Conservation (phyloP, 2,113 vertebrate genomes). For the Phodopus roborovskii region DNA sequence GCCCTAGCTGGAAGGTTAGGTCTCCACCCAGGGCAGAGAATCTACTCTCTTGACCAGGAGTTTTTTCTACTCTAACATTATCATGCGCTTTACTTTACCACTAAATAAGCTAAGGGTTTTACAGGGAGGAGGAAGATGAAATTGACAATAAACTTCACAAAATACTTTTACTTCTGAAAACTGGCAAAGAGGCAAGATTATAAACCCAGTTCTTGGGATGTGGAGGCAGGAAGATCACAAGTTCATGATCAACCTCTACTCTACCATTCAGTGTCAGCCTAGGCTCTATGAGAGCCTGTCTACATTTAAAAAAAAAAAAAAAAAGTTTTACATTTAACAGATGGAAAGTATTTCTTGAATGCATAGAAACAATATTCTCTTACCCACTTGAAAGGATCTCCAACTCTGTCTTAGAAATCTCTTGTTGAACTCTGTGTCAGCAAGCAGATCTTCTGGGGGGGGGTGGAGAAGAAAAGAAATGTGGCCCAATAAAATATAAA, state of each 20-base stretch:
- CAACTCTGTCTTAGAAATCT: neutral
- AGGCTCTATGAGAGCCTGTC: neutral
- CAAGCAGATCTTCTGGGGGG: neutral
- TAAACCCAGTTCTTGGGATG: neutral
- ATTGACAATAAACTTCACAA: neutral
- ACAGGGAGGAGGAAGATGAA: neutral
- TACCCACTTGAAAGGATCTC: neutral
- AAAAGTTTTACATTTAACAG: neutral
- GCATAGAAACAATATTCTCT: conserved; percentile 7
- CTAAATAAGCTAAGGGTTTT: neutral
- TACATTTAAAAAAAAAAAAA: neutral
- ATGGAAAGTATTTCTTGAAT: neutral
- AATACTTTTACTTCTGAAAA: neutral
- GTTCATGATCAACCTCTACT: neutral
- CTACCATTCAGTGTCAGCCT: neutral
- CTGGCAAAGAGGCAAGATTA: neutral
- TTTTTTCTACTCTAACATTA: neutral
- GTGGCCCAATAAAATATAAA: conserved; percentile 66
- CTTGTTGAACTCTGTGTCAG: neutral
- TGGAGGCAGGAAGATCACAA: neutral
- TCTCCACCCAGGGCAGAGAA: neutral
- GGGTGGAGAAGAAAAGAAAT: neutral
- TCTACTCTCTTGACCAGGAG: neutral
- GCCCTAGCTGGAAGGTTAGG: neutral
- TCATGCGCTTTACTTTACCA: neutral